Evolutionary conservation across 2,888 invertebrate genomes (phyloP).

Genomic region (Cryptosula pallasiana): DNA sequence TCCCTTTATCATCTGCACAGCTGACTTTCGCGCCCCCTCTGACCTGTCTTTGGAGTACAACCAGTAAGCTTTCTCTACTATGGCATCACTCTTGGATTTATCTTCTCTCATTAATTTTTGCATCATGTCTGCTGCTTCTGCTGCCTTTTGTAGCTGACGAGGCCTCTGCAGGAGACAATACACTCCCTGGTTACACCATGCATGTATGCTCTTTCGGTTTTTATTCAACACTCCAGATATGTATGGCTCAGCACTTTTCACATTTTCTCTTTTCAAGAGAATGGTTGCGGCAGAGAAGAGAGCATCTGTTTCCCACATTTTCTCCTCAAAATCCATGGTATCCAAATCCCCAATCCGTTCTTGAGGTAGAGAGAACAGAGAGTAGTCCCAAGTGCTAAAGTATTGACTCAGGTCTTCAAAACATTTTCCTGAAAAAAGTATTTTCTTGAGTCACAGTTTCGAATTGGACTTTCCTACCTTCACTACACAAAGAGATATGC

Average conservation of each 20-base stretch:
- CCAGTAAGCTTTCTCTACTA: background rate
- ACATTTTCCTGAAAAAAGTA: no score
- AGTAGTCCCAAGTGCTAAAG: background rate
- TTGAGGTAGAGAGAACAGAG: background rate
- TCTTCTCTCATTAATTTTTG: background rate
- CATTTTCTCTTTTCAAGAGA: background rate
- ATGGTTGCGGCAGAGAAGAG: background rate
- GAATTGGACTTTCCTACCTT: no score
- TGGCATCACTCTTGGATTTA: background rate
- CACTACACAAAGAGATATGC: no score
- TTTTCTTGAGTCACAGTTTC: no score
- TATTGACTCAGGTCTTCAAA: background rate
- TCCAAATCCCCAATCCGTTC: background rate
- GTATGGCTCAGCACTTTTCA: background rate
- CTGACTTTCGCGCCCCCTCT: background rate
- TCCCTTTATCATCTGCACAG: background rate
- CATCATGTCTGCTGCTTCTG: background rate
- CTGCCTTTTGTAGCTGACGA: background rate
- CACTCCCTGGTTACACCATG: background rate
- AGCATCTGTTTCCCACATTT: background rate
- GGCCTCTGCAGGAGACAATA: background rate
- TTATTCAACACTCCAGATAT: background rate
- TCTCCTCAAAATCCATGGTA: background rate
- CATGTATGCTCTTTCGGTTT: background rate
- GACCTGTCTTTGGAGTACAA: background rate